A percentile compares a stretch with the other conserved stretches of the same genome.
Evolutionary conservation across 2,113 vertebrate species (phyloP).

Genomic region (Mola mola): DNA sequence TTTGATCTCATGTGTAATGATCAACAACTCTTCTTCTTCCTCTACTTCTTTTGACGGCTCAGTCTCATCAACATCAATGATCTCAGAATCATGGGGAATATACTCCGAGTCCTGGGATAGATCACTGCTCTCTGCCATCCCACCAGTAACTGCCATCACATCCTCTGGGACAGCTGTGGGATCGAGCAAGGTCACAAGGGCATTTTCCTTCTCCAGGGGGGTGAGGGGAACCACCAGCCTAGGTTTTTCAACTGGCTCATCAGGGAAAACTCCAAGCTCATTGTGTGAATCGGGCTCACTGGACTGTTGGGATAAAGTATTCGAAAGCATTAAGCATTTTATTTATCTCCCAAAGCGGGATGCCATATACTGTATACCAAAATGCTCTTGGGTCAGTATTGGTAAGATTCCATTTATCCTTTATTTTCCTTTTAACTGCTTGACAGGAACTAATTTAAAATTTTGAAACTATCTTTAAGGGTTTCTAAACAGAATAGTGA

Average conservation of each 20-base stretch:
- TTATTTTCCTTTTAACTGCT: too few species aligned
- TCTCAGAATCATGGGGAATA: slow-evolving; percentile 1
- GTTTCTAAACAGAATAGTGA: too few species aligned
- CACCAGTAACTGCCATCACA: not conserved
- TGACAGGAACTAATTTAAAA: too few species aligned
- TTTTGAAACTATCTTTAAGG: too few species aligned
- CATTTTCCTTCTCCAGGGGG: slow-evolving; percentile 65
- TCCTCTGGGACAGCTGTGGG: slow-evolving; percentile 37
- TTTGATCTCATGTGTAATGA: slow-evolving; percentile 74
- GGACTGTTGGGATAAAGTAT: slow-evolving; percentile 44
- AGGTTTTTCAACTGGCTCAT: slow-evolving; percentile 33
- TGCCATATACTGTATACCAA: too few species aligned
- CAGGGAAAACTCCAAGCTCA: slow-evolving; percentile 54
- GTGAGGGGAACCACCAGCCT: slow-evolving; percentile 28
- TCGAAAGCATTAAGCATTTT: too few species aligned
- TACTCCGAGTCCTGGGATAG: too few species aligned
- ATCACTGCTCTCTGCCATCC: slow-evolving; percentile 6
- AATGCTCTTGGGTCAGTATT: too few species aligned
- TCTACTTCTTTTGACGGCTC: slow-evolving; percentile 29
- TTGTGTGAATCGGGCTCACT: slow-evolving; percentile 65
- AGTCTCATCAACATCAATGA: slow-evolving; percentile 25
- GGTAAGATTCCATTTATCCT: too few species aligned
- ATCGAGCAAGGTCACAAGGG: slow-evolving; percentile 63
- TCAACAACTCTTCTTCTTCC: slow-evolving; percentile 47
- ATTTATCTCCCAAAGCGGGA: too few species aligned